phyloP scores from a whole-genome alignment of 2,888 invertebrate species.

The Heteropelma amictum region DNA sequence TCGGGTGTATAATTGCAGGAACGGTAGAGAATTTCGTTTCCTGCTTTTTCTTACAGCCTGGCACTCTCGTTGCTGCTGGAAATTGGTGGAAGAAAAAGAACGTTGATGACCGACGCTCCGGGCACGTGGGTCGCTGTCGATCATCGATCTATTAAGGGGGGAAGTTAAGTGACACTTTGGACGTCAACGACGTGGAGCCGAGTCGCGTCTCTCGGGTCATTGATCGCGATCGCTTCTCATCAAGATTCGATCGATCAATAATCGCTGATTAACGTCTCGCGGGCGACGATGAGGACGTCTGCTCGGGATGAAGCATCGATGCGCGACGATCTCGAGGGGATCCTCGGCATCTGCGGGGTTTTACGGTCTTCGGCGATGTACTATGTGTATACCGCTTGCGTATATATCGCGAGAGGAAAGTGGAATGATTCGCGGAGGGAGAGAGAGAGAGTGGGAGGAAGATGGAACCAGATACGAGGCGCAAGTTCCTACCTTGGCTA shows the following conservation, averaged over 20 bases:
- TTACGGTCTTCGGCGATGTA: not conserved
- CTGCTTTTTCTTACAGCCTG: too few species aligned
- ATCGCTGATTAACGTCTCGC: constrained; percentile 52
- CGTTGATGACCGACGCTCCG: too few species aligned
- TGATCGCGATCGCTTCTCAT: constrained; percentile 9
- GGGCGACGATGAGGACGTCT: constrained; percentile 2
- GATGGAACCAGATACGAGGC: constrained; percentile 36
- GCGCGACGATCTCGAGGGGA: constrained; percentile 27
- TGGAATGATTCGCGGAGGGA: not conserved
- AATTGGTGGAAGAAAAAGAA: too few species aligned
- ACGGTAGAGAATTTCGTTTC: too few species aligned
- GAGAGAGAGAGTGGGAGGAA: constrained; percentile 2
- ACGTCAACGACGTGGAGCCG: constrained; percentile 4
- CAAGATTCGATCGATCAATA: constrained; percentile 52
- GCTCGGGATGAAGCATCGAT: constrained; percentile 38
- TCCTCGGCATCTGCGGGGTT: constrained; percentile 5
- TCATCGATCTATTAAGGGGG: too few species aligned
- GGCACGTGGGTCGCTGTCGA: too few species aligned
- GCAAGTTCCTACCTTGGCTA: constrained; percentile 69
- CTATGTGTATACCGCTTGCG: not conserved
- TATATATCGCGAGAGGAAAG: not conserved
- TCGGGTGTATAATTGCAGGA: too few species aligned
- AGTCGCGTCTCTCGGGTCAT: constrained; percentile 14
- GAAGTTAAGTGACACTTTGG: constrained; percentile 10
- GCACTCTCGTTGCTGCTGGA: too few species aligned